Percentiles rank a stretch among this genome's conserved stretches.
Evolutionary conservation across 1,140 invertebrate genomes (phyloP).

Genomic region (Gonatopus flavifemur): DNA sequence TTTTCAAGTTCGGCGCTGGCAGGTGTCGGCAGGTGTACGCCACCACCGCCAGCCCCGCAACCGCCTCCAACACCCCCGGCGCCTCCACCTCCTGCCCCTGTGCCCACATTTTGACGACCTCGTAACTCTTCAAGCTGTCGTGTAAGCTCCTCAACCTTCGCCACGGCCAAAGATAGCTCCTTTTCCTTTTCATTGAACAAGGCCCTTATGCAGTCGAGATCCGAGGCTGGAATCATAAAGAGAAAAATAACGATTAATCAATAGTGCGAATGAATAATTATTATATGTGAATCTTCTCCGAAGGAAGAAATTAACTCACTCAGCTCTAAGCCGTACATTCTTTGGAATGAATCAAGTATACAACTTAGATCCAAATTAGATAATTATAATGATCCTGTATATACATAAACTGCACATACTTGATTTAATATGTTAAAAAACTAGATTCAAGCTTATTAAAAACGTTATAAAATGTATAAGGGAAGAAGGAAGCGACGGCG

Average conservation of each 20-base stretch:
- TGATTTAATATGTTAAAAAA: too few relatives aligned
- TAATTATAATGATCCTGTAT: too few relatives aligned
- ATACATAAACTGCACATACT: too few relatives aligned
- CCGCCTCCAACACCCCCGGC: conserved; percentile 48
- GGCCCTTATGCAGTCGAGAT: conserved; percentile 92
- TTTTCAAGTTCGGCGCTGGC: conserved; percentile 87
- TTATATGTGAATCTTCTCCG: too few relatives aligned
- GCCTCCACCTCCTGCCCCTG: conserved; percentile 42
- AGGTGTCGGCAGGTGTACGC: conserved; percentile 66
- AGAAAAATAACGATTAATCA: background rate
- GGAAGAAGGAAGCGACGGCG: too few relatives aligned
- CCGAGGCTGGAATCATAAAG: conserved; percentile 70
- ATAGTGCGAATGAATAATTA: background rate
- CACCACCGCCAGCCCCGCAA: conserved; percentile 40
- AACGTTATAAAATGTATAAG: too few relatives aligned
- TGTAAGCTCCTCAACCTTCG: conserved; percentile 93
- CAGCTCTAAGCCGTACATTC: too few relatives aligned
- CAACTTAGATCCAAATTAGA: too few relatives aligned
- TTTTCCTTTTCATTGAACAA: conserved; percentile 98
- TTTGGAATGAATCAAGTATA: too few relatives aligned
- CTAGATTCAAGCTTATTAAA: too few relatives aligned
- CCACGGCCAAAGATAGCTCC: conserved; percentile 90
- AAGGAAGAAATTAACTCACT: too few relatives aligned
- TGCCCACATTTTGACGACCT: conserved; percentile 61
- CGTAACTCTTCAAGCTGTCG: conserved; percentile 88